Evolutionary conservation across 30 jellyfish, hydroid and myxozoan species (phyloP).

Genomic region (Hydra vulgaris): DNA sequence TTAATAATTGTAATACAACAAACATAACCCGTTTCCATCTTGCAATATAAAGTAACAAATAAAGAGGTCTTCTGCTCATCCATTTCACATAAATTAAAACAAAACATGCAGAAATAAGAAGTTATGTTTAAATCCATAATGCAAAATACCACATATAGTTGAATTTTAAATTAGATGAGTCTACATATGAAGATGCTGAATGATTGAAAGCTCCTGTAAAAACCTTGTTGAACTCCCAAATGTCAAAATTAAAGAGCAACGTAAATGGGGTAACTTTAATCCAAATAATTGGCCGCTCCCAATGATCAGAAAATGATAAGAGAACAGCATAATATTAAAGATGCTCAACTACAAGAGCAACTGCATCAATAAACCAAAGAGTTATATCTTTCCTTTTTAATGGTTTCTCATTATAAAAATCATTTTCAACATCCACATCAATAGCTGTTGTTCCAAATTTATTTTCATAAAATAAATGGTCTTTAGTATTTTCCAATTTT

Average conservation of each 20-base stretch:
- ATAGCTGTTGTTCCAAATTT: not conserved
- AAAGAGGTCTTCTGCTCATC: slow-evolving; percentile 63
- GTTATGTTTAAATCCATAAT: slow-evolving; percentile 54
- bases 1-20: slow-evolving; percentile 46
- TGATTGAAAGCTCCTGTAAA: slow-evolving; percentile 74
- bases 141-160: slow-evolving; percentile 64
- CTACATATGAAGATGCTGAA: slow-evolving; percentile 64
- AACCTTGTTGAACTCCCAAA: slow-evolving; percentile 83
- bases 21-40: slow-evolving; percentile 59
- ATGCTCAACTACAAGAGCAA: slow-evolving; percentile 52
- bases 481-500: not conserved
- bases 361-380: slow-evolving; percentile 83
- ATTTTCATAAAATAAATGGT: too few species aligned
- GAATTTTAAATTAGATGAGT: slow-evolving; percentile 48
- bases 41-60: slow-evolving; percentile 66
- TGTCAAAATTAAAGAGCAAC: slow-evolving; percentile 59
- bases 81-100: slow-evolving; percentile 32
- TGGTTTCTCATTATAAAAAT: slow-evolving; percentile 36
- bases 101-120: slow-evolving; percentile 38
- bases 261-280: slow-evolving; percentile 57
- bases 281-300: slow-evolving; percentile 96
- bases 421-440: slow-evolving; percentile 22
- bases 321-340: slow-evolving; percentile 67
- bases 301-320: slow-evolving; percentile 71
- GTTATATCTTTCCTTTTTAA: slow-evolving; percentile 60